These are phyloP conservation scores for Corvus cornix DNA, from an alignment of 2,113 vertebrate genomes.

Conservation along the genomic window DNA sequence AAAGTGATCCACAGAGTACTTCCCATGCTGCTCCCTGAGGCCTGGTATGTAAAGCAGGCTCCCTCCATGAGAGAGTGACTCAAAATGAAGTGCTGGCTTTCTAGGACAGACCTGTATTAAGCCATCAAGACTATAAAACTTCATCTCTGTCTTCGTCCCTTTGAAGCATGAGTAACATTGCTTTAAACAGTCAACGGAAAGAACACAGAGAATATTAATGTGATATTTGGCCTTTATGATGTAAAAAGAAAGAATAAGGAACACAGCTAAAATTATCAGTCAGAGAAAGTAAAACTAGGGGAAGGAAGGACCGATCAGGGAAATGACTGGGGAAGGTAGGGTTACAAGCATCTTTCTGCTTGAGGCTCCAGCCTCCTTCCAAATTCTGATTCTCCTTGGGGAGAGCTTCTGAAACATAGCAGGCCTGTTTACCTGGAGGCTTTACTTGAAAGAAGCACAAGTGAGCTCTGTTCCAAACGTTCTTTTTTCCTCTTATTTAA, in stretches of 20 bases:
- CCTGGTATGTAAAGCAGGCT: neutral
- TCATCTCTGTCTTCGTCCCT: neutral
- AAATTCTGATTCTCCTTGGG: neutral
- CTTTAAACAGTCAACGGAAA: neutral
- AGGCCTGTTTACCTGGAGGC: neutral
- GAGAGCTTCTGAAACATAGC: neutral
- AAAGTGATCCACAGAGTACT: neutral
- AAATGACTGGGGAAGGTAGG: neutral
- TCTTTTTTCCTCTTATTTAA: neutral
- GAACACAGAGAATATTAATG: neutral
- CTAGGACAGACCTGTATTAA: neutral
- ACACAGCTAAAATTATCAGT: neutral
- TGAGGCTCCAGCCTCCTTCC: neutral
- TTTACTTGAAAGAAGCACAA: neutral
- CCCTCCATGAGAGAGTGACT: neutral
- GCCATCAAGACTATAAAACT: neutral
- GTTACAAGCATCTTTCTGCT: neutral
- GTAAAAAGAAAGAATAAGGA: neutral
- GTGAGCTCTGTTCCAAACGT: neutral
- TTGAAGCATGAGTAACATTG: neutral
- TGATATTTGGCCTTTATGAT: neutral
- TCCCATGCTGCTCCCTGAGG: neutral
- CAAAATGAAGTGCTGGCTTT: neutral
- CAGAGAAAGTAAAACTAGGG: neutral
- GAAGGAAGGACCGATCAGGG: neutral